Percentiles rank a stretch among this genome's conserved stretches.
These are phyloP conservation scores for Malurus alboscapulatus DNA, from an alignment of 2,113 vertebrate genomes.

Conservation along the genomic window DNA sequence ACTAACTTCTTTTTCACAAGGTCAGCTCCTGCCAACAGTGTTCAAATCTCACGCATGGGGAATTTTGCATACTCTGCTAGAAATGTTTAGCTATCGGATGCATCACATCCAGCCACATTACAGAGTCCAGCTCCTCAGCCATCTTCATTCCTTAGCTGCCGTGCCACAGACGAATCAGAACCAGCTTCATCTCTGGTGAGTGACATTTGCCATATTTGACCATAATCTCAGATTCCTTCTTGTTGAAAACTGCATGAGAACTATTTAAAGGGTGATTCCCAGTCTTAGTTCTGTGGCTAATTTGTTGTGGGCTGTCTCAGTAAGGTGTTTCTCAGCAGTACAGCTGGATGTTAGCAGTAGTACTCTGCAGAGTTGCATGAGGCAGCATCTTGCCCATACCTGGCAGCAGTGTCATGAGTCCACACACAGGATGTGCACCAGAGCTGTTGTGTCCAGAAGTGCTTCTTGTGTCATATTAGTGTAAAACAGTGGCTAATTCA, in stretches of 20 bases:
- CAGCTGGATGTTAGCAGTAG: background rate
- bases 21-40: slow-evolving; percentile 94
- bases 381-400: fast-evolving
- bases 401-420: background rate
- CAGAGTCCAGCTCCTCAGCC: slow-evolving; percentile 93
- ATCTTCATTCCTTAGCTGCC: slow-evolving; percentile 94
- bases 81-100: slow-evolving; percentile 99
- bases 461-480: background rate
- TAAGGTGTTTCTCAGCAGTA: background rate
- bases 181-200: slow-evolving; percentile 96
- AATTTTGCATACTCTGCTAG: slow-evolving; percentile 93
- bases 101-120: slow-evolving; percentile 99
- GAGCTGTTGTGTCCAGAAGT: background rate
- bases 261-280: background rate
- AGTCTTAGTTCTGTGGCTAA: background rate
- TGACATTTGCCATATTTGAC: background rate
- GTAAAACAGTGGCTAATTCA: background rate
- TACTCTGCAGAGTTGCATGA: background rate
- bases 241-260: background rate
- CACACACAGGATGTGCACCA: background rate
- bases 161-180: slow-evolving; percentile 98
- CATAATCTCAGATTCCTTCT: background rate
- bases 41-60: slow-evolving; percentile 98
- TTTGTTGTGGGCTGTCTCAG: background rate
- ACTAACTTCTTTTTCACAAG: slow-evolving; percentile 61